A percentile compares a stretch with the other conserved stretches of the same genome.
These are phyloP conservation scores for Isotomurus palustris DNA, from an alignment of 2,888 invertebrate species.

Conservation along the genomic window DNA sequence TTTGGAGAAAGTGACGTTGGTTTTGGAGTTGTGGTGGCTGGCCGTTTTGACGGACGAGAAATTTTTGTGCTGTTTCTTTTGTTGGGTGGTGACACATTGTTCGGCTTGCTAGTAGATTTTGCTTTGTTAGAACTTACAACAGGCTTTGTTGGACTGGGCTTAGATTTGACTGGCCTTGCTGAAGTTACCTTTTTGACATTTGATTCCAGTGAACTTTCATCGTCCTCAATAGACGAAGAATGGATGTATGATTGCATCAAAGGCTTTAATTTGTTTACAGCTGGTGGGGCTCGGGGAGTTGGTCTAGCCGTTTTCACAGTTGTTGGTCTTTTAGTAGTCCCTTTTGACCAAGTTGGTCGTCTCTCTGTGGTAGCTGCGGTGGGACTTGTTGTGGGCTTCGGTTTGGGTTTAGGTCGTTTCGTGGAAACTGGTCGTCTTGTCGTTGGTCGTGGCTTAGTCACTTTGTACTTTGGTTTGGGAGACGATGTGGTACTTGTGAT, in stretches of 20 bases:
- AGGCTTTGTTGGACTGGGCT: constrained; percentile 4
- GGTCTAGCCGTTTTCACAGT: neutral
- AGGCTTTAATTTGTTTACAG: no score
- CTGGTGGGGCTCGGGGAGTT: no score
- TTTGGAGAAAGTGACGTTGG: no score
- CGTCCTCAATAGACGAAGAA: neutral
- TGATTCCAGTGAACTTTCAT: neutral
- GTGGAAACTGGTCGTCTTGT: neutral
- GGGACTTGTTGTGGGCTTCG: neutral
- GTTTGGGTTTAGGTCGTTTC: neutral
- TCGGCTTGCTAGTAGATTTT: no score
- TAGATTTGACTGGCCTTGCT: neutral
- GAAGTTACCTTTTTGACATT: neutral
- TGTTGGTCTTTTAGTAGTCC: neutral
- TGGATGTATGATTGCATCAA: no score
- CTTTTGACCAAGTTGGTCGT: neutral
- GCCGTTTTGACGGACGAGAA: neutral
- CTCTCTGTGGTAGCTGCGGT: neutral
- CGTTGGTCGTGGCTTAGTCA: neutral
- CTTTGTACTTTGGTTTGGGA: neutral
- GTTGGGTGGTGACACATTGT: no score
- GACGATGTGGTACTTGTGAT: neutral
- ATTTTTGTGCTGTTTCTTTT: no score
- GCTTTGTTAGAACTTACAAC: no score
- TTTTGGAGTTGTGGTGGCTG: neutral